A percentile compares a stretch with the other conserved stretches of the same genome.
These are phyloP conservation scores for Caenorhabditis sp. DNA, from an alignment of 2,888 invertebrate genomes.

Conservation along the genomic window DNA sequence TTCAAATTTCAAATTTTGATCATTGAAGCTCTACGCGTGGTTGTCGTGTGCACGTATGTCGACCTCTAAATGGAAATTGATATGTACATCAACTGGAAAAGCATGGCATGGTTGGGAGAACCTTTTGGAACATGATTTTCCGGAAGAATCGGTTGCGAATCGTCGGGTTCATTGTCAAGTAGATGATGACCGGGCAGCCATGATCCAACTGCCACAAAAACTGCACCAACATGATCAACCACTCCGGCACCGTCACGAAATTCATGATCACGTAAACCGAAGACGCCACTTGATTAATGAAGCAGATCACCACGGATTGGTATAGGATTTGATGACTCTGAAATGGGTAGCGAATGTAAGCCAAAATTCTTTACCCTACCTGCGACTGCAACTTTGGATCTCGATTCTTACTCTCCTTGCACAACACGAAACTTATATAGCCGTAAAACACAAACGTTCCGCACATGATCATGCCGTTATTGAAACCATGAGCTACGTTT, in stretches of 20 bases:
- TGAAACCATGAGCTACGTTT: conserved; percentile 53
- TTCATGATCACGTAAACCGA: conserved; percentile 63
- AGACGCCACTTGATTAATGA: conserved; percentile 53
- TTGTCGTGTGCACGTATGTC: conserved; percentile 26
- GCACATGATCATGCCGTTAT: conserved; percentile 58
- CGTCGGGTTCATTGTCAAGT: conserved; percentile 57
- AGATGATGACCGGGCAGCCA: conserved; percentile 65
- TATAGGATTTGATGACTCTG: conserved; percentile 36
- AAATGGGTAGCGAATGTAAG: background rate
- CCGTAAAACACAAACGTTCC: conserved; percentile 46
- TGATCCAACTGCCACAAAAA: conserved; percentile 60
- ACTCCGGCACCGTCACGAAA: conserved; percentile 49
- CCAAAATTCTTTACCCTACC: background rate
- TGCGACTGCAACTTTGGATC: conserved; percentile 6
- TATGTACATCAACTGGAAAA: too few species aligned
- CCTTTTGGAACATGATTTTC: conserved; percentile 34
- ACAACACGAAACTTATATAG: conserved; percentile 43
- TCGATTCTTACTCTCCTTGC: conserved; percentile 10
- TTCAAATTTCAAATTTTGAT: too few species aligned
- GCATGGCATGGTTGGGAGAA: too few species aligned
- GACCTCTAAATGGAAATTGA: conserved; percentile 23
- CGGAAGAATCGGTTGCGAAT: conserved; percentile 39
- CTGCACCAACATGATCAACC: conserved; percentile 56
- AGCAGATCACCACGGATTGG: conserved; percentile 43
- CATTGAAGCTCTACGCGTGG: conserved; percentile 11